Evolutionary conservation across 2,113 vertebrate genomes (phyloP).

Genomic region (Pundamilia nyererei): DNA sequence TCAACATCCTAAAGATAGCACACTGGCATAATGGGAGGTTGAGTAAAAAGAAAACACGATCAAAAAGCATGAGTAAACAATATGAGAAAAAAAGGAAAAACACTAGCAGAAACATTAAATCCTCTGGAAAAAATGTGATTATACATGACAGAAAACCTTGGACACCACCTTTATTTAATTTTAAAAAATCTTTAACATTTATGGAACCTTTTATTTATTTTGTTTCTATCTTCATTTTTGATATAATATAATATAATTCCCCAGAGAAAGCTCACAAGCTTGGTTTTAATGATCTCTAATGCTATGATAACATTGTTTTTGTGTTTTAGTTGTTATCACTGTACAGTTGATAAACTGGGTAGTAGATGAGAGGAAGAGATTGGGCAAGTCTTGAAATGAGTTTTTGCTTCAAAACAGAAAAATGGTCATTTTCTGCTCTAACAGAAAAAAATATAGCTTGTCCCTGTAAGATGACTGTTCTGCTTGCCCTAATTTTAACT

Average conservation of each 20-base stretch:
- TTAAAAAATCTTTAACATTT: background rate
- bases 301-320: background rate
- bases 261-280: background rate
- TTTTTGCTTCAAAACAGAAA: constrained; percentile 3
- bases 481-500: background rate
- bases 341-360: background rate
- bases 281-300: background rate
- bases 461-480: background rate
- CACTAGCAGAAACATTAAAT: background rate
- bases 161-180: background rate
- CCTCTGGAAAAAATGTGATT: constrained; percentile 9
- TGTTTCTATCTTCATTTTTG: background rate
- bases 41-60: background rate
- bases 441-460: background rate
- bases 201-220: background rate
- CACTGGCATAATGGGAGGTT: constrained; percentile 29
- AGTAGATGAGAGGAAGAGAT: background rate
- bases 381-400: constrained; percentile 18
- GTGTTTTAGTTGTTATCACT: background rate
- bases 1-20: constrained; percentile 49
- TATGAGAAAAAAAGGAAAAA: background rate
- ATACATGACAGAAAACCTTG: background rate
- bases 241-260: background rate
- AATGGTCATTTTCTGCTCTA: constrained; percentile 4
- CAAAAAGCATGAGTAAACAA: constrained; percentile 27